Percentiles rank a stretch among this genome's conserved stretches.
Conservation (phyloP, 2,113 vertebrate genomes). For the Trematocara macrostoma region DNA sequence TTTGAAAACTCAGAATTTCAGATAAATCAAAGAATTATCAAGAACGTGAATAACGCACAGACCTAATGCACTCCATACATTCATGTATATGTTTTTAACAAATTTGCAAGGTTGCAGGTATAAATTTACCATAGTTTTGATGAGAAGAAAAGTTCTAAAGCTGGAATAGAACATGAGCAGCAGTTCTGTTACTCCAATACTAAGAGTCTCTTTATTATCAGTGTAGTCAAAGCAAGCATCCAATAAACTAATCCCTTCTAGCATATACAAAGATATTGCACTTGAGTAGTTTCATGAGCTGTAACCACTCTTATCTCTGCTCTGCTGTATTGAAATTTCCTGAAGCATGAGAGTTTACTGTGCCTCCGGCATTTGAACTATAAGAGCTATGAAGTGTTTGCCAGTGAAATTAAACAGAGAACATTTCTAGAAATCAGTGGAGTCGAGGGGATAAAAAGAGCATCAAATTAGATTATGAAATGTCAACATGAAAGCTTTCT, state of each 20-base stretch:
- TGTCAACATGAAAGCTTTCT: background rate
- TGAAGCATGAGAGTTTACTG: background rate
- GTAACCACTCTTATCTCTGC: background rate
- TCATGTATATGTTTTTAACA: background rate
- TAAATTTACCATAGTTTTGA: background rate
- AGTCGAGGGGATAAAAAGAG: background rate
- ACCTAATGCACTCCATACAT: background rate
- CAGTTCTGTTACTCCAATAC: background rate
- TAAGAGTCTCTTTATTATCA: background rate
- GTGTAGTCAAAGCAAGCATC: background rate
- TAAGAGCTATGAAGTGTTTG: background rate
- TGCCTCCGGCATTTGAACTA: background rate
- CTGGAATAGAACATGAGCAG: background rate
- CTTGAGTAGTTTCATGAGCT: background rate
- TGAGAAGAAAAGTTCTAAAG: background rate
- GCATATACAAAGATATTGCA: background rate
- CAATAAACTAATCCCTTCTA: background rate
- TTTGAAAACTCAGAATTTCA: background rate
- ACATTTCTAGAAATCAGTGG: background rate
- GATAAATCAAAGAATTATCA: background rate
- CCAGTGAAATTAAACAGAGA: background rate
- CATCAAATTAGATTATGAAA: background rate
- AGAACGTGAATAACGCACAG: background rate
- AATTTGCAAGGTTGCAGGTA: too few relatives aligned
- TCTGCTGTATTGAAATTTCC: background rate